Evolutionary conservation across 2,888 invertebrate genomes (phyloP).

Genomic region (Scaptomyza parva): DNA sequence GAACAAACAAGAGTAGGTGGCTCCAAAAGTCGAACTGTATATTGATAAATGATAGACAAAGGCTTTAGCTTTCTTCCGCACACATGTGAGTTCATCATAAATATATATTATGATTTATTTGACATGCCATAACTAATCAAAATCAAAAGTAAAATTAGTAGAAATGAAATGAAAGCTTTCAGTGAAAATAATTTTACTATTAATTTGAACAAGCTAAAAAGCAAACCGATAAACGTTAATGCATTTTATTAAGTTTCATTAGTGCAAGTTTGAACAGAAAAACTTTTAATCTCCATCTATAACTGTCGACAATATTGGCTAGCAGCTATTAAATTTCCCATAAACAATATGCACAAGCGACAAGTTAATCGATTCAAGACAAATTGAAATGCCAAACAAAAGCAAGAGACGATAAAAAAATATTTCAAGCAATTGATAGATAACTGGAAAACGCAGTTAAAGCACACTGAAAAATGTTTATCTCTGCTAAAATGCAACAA

Average conservation of each 20-base stretch:
- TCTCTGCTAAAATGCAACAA: constrained; percentile 64
- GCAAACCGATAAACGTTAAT: neutral
- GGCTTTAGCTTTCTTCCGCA: constrained; percentile 40
- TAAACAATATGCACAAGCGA: constrained; percentile 16
- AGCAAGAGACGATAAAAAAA: constrained; percentile 18
- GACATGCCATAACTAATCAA: constrained; percentile 61
- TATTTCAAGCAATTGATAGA: constrained; percentile 50
- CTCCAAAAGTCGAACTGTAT: constrained; percentile 6
- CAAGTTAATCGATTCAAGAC: constrained; percentile 63
- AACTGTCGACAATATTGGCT: neutral
- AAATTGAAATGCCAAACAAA: constrained; percentile 62
- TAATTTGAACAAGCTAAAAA: neutral
- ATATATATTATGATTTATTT: constrained; percentile 50
- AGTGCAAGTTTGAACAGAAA: neutral
- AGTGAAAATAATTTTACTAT: neutral
- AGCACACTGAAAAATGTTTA: constrained; percentile 59
- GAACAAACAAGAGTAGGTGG: constrained; percentile 46
- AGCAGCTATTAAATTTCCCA: constrained; percentile 23
- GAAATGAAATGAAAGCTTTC: neutral
- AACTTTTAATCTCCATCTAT: constrained; percentile 1
- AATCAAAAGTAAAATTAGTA: constrained; percentile 20
- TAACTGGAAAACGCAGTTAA: constrained; percentile 58
- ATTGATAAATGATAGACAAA: constrained; percentile 64
- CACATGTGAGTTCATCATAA: constrained; percentile 56
- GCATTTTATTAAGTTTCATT: neutral